Evolutionary conservation across 2,888 invertebrate species (phyloP), one percentile per base, ranked within the genome.

Genomic region (Encarsia formosa): DNA sequence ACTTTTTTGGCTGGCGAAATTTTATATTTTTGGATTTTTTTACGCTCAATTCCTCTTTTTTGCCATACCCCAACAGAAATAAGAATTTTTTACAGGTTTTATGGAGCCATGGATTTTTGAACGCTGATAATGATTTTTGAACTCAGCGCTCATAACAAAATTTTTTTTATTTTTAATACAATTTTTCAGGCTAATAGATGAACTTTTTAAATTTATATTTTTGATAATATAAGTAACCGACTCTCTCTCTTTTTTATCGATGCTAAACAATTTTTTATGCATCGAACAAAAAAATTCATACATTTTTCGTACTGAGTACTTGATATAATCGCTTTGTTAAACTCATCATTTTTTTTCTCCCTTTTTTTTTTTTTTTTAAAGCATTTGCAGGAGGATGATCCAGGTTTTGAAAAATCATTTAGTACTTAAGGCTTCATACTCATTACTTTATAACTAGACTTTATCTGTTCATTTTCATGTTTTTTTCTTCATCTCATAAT

Each of bases 371-470:
- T 62, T 63, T 62, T 62, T 61, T 61, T 66, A 68, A 73, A 70
- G 73, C 74, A 71, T 72, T 75, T 74, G 69, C 74, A 75, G 75
- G 74, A 73, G 71, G 73, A 72, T 71, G 69, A 69, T 67, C 70
- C 74, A 74, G 74, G 73, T 74, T 75, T 73, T 70, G 65, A 70
- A 46, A 56, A 56, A 46, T n/a, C 69, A 69, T 65, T 68, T 73
- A 71, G 70, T 70, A 67, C 59, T 70, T 73, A 73, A 73, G 71
- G 71, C 63, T 49, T 20, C 41, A 39, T 68, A 66, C 62, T 58
- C 58, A 61, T 61, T 6, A 32, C 34, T 34, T 18, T 34, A 34
- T 16, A 16, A 59, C 59, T 66, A 58, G n/a, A n/a, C n/a, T 58
- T 61, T 66, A 65, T 46, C 39, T n/a, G 31, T 42, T n/a, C 34